phyloP scores from a whole-genome alignment of 2,888 invertebrate genomes.

The Microctonus aethiopoides region DNA sequence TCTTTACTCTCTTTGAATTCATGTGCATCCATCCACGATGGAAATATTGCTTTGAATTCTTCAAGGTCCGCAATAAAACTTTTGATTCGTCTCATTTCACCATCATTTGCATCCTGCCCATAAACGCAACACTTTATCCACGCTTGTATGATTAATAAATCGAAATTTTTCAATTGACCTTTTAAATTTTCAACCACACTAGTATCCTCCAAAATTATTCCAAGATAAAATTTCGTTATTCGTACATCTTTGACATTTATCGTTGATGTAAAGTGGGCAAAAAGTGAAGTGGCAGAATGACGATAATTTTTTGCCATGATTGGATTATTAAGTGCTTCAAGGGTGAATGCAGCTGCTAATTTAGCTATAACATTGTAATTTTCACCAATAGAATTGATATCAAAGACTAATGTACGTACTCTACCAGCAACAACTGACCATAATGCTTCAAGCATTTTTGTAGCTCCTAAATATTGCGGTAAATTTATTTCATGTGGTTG shows the following conservation, averaged over 20 bases:
- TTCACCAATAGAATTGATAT: conserved; percentile 47
- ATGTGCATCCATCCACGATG: conserved; percentile 43
- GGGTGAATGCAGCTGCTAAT: conserved; percentile 59
- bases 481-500: neutral
- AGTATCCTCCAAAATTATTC: conserved; percentile 49
- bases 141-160: conserved; percentile 57
- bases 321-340: conserved; percentile 57
- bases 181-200: conserved; percentile 48
- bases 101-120: conserved; percentile 44
- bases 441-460: conserved; percentile 54
- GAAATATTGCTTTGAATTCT: conserved; percentile 54
- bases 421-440: conserved; percentile 60
- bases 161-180: conserved; percentile 53
- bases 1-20: conserved; percentile 52
- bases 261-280: conserved; percentile 60
- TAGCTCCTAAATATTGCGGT: conserved; percentile 40
- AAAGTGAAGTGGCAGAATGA: conserved; percentile 57
- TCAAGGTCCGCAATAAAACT: conserved; percentile 49
- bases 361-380: conserved; percentile 55
- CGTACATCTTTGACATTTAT: conserved; percentile 60
- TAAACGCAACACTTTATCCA: conserved; percentile 62
- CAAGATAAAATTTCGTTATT: conserved; percentile 55
- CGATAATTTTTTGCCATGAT: conserved; percentile 52
- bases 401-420: conserved; percentile 58
- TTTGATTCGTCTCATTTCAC: conserved; percentile 50